phyloP scores from a whole-genome alignment of 2,113 vertebrate species.

The Larimichthys polyactis region DNA sequence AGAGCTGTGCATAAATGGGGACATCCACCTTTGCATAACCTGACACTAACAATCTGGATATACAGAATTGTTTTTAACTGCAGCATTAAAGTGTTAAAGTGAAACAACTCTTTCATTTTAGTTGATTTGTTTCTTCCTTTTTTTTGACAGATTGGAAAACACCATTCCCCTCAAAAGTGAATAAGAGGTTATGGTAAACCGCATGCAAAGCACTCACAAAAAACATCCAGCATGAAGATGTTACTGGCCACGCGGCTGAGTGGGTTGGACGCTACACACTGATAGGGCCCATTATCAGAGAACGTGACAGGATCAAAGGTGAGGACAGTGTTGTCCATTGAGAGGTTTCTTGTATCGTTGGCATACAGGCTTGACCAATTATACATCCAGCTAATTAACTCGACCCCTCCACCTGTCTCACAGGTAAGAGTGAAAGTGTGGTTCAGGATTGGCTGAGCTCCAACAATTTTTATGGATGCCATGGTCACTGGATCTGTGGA shows the following conservation, averaged over 20 bases:
- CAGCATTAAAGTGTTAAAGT: background rate
- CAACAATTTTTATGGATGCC: background rate
- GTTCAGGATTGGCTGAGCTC: constrained; percentile 38
- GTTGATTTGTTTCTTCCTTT: background rate
- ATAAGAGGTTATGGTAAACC: background rate
- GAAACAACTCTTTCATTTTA: background rate
- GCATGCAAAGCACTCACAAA: constrained; percentile 39
- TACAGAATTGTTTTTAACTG: background rate
- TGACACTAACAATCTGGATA: background rate
- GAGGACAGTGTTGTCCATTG: constrained; percentile 51
- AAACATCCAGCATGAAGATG: constrained; percentile 36
- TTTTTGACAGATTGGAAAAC: background rate
- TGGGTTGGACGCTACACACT: constrained; percentile 50
- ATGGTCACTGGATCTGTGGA: constrained; percentile 49
- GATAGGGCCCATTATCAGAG: constrained; percentile 51
- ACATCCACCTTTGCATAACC: background rate
- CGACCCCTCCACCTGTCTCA: constrained; percentile 37
- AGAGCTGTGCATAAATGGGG: background rate
- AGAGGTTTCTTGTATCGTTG: constrained; percentile 22
- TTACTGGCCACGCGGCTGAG: constrained; percentile 36
- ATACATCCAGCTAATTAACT: constrained; percentile 44
- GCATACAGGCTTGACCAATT: background rate
- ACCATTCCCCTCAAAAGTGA: background rate
- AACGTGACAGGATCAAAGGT: constrained; percentile 53
- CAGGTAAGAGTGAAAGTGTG: constrained; percentile 52